Conservation (phyloP, 2,888 invertebrate species). For the Epiblema foenella region DNA sequence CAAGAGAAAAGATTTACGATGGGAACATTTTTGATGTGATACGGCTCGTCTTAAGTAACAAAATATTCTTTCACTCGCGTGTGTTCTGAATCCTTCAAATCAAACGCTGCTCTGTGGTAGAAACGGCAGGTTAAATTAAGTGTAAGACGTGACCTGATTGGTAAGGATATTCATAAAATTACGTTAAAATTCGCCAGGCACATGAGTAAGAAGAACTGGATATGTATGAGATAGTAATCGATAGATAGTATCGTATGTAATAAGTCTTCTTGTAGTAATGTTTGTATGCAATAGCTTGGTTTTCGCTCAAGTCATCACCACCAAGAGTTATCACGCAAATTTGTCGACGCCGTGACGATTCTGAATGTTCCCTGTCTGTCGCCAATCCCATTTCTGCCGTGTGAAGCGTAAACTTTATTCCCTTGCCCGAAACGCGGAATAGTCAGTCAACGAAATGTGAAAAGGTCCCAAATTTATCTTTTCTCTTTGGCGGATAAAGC, state of each 20-base stretch:
- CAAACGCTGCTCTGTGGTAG: conserved; percentile 49
- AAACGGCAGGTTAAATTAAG: conserved; percentile 50
- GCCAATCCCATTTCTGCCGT: conserved; percentile 52
- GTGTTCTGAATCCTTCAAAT: conserved; percentile 54
- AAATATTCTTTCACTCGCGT: conserved; percentile 58
- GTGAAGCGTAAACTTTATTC: conserved; percentile 52
- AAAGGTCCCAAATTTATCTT: conserved; percentile 52
- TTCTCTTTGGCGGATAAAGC: conserved; percentile 47
- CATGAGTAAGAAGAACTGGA: no score
- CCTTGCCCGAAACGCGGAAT: conserved; percentile 46
- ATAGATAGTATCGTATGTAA: no score
- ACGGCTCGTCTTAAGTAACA: conserved; percentile 50
- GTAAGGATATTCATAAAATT: conserved; percentile 44
- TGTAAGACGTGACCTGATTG: conserved; percentile 48
- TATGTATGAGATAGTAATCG: no score
- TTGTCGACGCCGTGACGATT: conserved; percentile 57
- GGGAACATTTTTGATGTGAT: conserved; percentile 60
- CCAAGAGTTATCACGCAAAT: conserved; percentile 58
- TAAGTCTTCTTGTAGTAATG: background rate
- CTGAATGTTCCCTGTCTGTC: conserved; percentile 55
- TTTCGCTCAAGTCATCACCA: conserved; percentile 51
- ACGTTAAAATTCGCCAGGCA: background rate
- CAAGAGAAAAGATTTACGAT: conserved; percentile 62
- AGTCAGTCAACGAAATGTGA: conserved; percentile 56
- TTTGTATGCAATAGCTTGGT: no score